Base-by-base conservation (phyloP, 2,888 invertebrate genomes). In the Orthonychiurus folsomi region DNA sequence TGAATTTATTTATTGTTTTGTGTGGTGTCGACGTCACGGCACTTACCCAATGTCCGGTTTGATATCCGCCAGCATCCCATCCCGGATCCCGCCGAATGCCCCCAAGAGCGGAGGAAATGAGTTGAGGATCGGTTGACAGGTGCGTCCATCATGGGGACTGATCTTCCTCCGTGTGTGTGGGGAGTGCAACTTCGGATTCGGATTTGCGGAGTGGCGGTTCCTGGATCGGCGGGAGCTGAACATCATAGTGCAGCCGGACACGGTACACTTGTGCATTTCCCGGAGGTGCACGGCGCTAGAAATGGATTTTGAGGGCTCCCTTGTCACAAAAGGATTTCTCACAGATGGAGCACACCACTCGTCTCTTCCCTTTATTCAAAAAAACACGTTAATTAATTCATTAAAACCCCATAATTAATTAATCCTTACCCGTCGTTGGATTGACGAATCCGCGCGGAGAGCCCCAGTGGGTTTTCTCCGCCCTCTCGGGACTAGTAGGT, bases 231-330 rank as follows among this genome's bases (percentile, higher is more conserved):
- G 82, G 15, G 95, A 96, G 77, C 95, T 95, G 76, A 97, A 97
- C 93, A 95, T 94, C 93, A 96, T 96, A 77, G 91, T 95, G 79
- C 97, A 97, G 0, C 96, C 96, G 76, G 93, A 92, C 0, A 99
- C 95, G 0, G 97, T 96, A 77, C 99, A 99, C 79, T 93, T 93
- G 79, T 99, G 99, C 97, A 99, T 99, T 81, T 99, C 99, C 48
- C 96, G 85, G 65, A 97, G 80, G 77, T 99, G 99, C 9, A 99
- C 99, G 0, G 99, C 99, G 59, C 95, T 95, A 76, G n/a, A 96
- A 97, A 78, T 99, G 99, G 9, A 99, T 99, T 80, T 99, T 99
- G 24, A 99, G 81, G 1, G 99, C 99, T 66, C 97, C 97, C 80
- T 99, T 99, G 81, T 99, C 99, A 82, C 99, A 99, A 80, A 99